Evolutionary conservation across 2,797 vertebrate species (phyloP).

Genomic region (Alosa sapidissima): DNA sequence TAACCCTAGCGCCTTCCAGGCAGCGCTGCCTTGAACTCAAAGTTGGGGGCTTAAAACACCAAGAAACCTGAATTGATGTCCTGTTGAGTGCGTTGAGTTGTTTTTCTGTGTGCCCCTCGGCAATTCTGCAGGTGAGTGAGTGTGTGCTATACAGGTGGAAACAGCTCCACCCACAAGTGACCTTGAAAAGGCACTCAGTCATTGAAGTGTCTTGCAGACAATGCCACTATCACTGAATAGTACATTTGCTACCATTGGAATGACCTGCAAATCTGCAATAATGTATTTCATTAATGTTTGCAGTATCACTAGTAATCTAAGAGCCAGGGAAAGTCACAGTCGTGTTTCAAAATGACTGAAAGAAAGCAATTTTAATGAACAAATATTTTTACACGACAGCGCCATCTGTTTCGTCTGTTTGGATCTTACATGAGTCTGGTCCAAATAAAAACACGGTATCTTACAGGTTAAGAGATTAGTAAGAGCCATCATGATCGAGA

Average conservation of each 20-base stretch:
- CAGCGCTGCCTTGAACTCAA: too few relatives aligned
- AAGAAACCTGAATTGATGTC: too few relatives aligned
- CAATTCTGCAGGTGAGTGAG: conserved; percentile 23
- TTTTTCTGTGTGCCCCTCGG: not conserved
- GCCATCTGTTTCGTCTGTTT: conserved; percentile 35
- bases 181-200: conserved; percentile 44
- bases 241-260: not conserved
- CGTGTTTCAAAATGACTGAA: not conserved
- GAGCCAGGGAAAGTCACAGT: not conserved
- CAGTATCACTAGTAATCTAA: not conserved
- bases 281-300: not conserved
- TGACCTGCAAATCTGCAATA: not conserved
- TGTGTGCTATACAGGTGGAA: not conserved
- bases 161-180: conserved; percentile 40
- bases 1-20: too few relatives aligned
- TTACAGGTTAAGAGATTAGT: not conserved
- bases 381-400: conserved; percentile 39
- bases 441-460: not conserved
- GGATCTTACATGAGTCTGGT: not conserved
- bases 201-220: not conserved
- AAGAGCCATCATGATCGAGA: not conserved
- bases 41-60: too few relatives aligned
- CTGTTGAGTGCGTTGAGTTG: too few relatives aligned
- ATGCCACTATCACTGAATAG: not conserved
- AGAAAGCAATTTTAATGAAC: not conserved